These are phyloP conservation scores for Puntigrus tetrazona DNA, from an alignment of 2,113 vertebrate species.

Conservation along the genomic window DNA sequence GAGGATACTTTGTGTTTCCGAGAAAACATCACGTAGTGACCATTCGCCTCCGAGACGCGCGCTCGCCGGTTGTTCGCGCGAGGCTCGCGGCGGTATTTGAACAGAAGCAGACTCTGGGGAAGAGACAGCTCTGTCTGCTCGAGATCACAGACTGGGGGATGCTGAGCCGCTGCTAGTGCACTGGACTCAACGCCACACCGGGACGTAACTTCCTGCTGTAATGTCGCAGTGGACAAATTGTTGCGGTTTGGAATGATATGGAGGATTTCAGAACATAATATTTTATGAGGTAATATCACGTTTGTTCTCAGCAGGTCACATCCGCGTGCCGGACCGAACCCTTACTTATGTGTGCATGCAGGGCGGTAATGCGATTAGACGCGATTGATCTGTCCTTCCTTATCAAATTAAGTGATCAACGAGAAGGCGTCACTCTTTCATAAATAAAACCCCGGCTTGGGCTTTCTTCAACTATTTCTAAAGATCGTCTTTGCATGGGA, in stretches of 20 bases:
- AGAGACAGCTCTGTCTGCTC: slow-evolving; percentile 26
- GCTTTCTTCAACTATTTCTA: not conserved
- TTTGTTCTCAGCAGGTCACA: slow-evolving; percentile 43
- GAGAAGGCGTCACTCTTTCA: slow-evolving; percentile 17
- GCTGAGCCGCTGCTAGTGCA: slow-evolving; percentile 51
- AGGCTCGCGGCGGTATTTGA: slow-evolving; percentile 10
- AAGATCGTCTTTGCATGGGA: not conserved
- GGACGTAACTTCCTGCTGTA: slow-evolving; percentile 59
- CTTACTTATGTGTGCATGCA: not conserved
- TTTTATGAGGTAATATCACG: slow-evolving; percentile 69
- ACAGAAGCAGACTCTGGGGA: slow-evolving; percentile 14
- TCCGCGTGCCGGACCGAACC: not conserved
- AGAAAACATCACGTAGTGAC: slow-evolving; percentile 63
- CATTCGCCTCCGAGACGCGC: slow-evolving; percentile 42
- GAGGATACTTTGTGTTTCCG: slow-evolving; percentile 51
- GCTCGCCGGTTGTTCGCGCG: not conserved
- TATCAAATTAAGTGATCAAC: slow-evolving; percentile 33
- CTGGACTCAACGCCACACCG: slow-evolving; percentile 50
- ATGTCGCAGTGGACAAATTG: slow-evolving; percentile 52
- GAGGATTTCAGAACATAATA: slow-evolving; percentile 68
- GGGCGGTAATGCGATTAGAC: slow-evolving; percentile 45
- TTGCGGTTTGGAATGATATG: slow-evolving; percentile 63
- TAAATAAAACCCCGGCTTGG: not conserved
- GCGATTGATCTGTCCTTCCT: slow-evolving; percentile 23
- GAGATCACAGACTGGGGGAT: slow-evolving; percentile 51